These are phyloP conservation scores for Synchiropus splendidus DNA, from an alignment of 2,113 vertebrate species.

Conservation along the genomic window DNA sequence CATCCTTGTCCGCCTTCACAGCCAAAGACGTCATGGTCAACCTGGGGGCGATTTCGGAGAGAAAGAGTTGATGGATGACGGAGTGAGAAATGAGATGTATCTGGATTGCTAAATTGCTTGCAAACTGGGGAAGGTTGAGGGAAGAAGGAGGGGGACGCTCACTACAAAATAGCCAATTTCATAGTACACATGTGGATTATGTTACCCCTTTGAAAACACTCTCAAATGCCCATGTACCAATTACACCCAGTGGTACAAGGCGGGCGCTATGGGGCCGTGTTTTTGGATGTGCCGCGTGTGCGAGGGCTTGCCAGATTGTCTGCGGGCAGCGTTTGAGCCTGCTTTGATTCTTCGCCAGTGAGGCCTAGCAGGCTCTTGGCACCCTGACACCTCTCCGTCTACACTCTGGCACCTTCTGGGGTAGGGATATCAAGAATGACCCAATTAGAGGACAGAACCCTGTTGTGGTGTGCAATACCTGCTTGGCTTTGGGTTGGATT, in stretches of 20 bases:
- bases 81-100: conserved; percentile 29
- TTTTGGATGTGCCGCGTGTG: conserved; percentile 48
- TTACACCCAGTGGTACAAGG: conserved; percentile 50
- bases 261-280: conserved; percentile 51
- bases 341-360: conserved; percentile 66
- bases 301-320: conserved; percentile 58
- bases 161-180: conserved; percentile 71
- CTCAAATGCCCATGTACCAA: conserved; percentile 64
- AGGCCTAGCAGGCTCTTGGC: conserved; percentile 59
- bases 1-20: conserved; percentile 62
- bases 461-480: conserved; percentile 67
- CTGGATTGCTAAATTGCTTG: conserved; percentile 33
- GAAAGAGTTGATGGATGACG: conserved; percentile 30
- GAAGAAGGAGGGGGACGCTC: conserved; percentile 18
- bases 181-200: conserved; percentile 74
- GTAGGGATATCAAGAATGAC: conserved; percentile 64
- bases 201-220: conserved; percentile 57
- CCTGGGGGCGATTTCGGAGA: conserved; percentile 54
- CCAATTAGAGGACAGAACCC: conserved; percentile 65
- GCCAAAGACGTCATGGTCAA: conserved; percentile 57
- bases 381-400: conserved; percentile 50
- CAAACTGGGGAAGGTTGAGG: conserved; percentile 26
- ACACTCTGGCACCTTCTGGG: conserved; percentile 47
- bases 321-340: conserved; percentile 53
- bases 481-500: conserved; percentile 47